A percentile compares a stretch with the other conserved stretches of the same genome.
phyloP scores from a whole-genome alignment of 2,113 vertebrate genomes.

The Sisor rabdophorus region DNA sequence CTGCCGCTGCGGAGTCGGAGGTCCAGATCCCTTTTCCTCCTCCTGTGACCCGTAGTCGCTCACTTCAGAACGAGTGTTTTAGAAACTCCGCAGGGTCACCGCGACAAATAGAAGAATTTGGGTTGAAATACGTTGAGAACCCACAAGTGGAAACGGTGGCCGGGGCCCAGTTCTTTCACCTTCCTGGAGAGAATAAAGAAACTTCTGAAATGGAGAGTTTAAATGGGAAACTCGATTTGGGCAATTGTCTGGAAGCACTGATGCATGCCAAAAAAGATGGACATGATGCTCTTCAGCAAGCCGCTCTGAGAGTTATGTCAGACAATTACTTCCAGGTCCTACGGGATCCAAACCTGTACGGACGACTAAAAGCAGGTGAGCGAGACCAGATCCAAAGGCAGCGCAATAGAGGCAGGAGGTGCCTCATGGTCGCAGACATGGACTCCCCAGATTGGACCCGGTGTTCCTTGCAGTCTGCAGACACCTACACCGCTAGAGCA shows the following conservation, averaged over 20 bases:
- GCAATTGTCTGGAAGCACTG: constrained; percentile 81
- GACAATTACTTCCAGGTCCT: constrained; percentile 88
- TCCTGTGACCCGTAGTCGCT: constrained; percentile 22
- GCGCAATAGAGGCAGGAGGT: constrained; percentile 70
- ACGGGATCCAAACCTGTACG: constrained; percentile 72
- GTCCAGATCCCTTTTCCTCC: constrained; percentile 58
- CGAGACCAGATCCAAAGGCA: constrained; percentile 74
- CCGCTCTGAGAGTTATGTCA: constrained; percentile 82
- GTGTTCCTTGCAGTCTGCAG: constrained; percentile 13
- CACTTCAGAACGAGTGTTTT: constrained; percentile 25
- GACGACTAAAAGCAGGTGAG: constrained; percentile 74
- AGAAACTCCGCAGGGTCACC: constrained; percentile 19
- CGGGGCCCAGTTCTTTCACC: constrained; percentile 56
- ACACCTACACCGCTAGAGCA: constrained; percentile 41
- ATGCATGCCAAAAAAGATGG: constrained; percentile 72
- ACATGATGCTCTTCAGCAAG: constrained; percentile 65
- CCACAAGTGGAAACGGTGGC: constrained; percentile 52
- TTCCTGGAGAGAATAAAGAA: constrained; percentile 45
- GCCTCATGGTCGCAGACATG: constrained; percentile 76
- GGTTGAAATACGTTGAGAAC: not conserved
- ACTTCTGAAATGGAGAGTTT: constrained; percentile 57
- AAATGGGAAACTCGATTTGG: constrained; percentile 74
- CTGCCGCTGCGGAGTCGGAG: constrained; percentile 67
- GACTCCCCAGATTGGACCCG: constrained; percentile 62
- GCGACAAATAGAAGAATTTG: constrained; percentile 29